A percentile compares a stretch with the other conserved stretches of the same genome.
Conservation (phyloP, 2,113 vertebrate genomes). For the Phylloscopus trochilus region DNA sequence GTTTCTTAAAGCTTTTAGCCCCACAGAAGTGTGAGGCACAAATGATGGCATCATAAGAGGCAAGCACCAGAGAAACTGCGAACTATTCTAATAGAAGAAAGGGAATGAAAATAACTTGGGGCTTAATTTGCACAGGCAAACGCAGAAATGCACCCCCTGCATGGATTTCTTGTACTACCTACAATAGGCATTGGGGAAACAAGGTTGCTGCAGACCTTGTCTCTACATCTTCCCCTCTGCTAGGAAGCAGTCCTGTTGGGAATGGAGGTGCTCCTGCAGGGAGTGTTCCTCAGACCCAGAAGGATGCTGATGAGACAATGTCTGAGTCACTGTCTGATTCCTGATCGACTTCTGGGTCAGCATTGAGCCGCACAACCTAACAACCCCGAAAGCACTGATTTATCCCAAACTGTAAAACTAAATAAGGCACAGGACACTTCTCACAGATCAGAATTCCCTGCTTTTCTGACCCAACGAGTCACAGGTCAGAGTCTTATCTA, state of each 20-base stretch:
- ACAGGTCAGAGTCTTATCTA: neutral
- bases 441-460: neutral
- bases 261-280: neutral
- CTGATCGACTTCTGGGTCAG: neutral
- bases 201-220: neutral
- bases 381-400: neutral
- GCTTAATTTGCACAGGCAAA: neutral
- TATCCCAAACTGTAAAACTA: neutral
- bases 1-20: neutral
- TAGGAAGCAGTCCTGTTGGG: neutral
- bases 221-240: neutral
- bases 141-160: neutral
- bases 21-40: neutral
- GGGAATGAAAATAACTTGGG: neutral
- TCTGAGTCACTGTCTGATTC: slow-evolving; percentile 30
- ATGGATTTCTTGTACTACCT: neutral
- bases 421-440: neutral
- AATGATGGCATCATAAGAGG: neutral
- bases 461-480: neutral
- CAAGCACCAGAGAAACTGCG: neutral
- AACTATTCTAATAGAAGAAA: neutral
- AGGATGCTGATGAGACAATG: neutral
- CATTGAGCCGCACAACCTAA: neutral
- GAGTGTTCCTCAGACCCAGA: neutral
- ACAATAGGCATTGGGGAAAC: neutral